These are phyloP conservation scores for Cottoperca gobio DNA, from an alignment of 2,797 vertebrate species.

Conservation along the genomic window DNA sequence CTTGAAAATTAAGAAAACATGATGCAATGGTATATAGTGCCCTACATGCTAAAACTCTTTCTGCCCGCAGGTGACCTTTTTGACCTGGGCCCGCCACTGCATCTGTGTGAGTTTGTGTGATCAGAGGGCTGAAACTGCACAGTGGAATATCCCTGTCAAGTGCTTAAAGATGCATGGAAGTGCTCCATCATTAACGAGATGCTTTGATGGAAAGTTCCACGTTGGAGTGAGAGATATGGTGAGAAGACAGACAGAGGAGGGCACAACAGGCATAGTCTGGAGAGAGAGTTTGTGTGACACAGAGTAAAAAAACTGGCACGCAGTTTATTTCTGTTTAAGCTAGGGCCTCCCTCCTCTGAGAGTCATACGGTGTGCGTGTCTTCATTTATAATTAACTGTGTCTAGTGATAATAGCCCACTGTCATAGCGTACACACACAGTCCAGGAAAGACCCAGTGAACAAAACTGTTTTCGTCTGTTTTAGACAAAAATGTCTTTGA, in stretches of 20 bases:
- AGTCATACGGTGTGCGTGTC: background rate
- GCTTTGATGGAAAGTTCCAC: constrained; percentile 81
- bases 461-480: too few relatives aligned
- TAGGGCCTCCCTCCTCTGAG: constrained; percentile 16
- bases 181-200: constrained; percentile 78
- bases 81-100: too few relatives aligned
- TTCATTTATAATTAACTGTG: constrained; percentile 24
- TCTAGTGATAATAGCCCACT: constrained; percentile 17
- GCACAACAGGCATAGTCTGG: background rate
- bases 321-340: constrained; percentile 29
- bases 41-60: too few relatives aligned
- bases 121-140: constrained; percentile 32
- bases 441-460: background rate
- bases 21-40: too few relatives aligned
- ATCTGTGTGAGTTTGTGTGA: constrained; percentile 30
- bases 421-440: background rate
- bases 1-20: too few relatives aligned
- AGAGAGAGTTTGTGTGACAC: constrained; percentile 15
- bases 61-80: too few relatives aligned
- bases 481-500: too few relatives aligned
- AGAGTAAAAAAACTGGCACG: constrained; percentile 35
- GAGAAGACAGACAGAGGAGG: constrained; percentile 23
- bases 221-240: constrained; percentile 45
- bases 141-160: constrained; percentile 70
- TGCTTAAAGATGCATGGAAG: constrained; percentile 81